Conservation (phyloP, 2,113 vertebrate genomes). For the Egretta garzetta region DNA sequence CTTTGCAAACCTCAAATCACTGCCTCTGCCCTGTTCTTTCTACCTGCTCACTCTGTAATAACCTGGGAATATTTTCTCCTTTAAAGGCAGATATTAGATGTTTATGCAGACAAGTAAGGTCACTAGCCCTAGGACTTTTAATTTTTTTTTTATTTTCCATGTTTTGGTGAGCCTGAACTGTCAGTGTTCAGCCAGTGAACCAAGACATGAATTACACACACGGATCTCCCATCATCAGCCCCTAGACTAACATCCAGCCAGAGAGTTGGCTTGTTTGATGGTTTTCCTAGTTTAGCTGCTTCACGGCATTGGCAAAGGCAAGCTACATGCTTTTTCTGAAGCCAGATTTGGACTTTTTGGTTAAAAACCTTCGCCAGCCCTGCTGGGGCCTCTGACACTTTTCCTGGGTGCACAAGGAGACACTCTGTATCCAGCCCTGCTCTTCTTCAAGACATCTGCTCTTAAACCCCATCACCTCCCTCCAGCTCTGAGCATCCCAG, state of each 20-base stretch:
- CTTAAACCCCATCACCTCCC: not conserved
- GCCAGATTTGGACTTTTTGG: not conserved
- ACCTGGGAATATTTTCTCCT: rapidly evolving
- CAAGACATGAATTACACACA: not conserved
- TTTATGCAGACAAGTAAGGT: not conserved
- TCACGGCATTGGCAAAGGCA: not conserved
- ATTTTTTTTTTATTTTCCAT: too few relatives aligned
- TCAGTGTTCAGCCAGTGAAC: not conserved
- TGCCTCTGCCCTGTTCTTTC: not conserved
- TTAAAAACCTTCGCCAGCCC: not conserved
- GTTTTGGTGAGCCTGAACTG: not conserved
- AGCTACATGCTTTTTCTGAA: not conserved
- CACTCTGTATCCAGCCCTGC: not conserved
- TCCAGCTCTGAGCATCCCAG: not conserved
- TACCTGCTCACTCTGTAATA: not conserved
- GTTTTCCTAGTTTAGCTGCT: not conserved
- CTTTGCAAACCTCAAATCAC: too few relatives aligned
- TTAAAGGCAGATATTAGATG: not conserved
- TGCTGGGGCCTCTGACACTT: not conserved
- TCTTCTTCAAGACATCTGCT: not conserved
- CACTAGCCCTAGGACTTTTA: not conserved
- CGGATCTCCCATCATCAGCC: not conserved
- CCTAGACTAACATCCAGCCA: not conserved
- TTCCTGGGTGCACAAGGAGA: not conserved
- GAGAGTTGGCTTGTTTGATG: not conserved